phyloP scores from a whole-genome alignment of 2,797 vertebrate species.

The Lutjanus argentimaculatus region DNA sequence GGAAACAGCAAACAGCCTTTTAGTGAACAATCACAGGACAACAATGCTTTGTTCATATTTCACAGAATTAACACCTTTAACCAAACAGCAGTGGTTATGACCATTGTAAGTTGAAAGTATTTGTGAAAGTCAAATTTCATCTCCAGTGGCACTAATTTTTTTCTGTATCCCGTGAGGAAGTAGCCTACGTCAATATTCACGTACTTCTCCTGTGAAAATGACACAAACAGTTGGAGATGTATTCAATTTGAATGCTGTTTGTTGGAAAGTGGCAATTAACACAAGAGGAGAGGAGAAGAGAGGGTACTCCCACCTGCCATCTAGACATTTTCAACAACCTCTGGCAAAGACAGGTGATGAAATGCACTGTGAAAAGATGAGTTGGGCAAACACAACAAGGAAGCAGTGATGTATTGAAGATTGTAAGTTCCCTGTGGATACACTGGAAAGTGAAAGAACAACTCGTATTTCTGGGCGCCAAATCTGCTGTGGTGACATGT shows the following conservation, averaged over 20 bases:
- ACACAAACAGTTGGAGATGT: background rate
- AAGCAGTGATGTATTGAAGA: conserved; percentile 4
- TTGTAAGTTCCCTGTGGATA: conserved; percentile 27
- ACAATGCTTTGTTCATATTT: background rate
- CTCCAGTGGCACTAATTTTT: no score
- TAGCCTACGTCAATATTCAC: no score
- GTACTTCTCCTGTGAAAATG: no score
- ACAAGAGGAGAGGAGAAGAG: background rate
- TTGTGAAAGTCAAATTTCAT: background rate
- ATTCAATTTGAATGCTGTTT: background rate
- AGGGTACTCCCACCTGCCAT: conserved; percentile 10
- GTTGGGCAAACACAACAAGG: conserved; percentile 5
- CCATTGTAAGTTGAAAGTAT: background rate
- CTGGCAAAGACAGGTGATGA: conserved; percentile 26
- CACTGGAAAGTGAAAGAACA: conserved; percentile 16
- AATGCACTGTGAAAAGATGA: conserved; percentile 22
- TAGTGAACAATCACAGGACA: background rate
- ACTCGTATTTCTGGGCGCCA: conserved; percentile 18
- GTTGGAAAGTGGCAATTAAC: background rate
- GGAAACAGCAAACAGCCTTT: background rate
- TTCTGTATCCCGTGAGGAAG: background rate
- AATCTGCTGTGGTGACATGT: background rate
- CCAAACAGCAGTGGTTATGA: background rate
- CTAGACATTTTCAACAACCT: conserved; percentile 16
- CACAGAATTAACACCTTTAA: no score